Conservation (phyloP, 2,888 invertebrate genomes). For the Lacanobia wlatinum region DNA sequence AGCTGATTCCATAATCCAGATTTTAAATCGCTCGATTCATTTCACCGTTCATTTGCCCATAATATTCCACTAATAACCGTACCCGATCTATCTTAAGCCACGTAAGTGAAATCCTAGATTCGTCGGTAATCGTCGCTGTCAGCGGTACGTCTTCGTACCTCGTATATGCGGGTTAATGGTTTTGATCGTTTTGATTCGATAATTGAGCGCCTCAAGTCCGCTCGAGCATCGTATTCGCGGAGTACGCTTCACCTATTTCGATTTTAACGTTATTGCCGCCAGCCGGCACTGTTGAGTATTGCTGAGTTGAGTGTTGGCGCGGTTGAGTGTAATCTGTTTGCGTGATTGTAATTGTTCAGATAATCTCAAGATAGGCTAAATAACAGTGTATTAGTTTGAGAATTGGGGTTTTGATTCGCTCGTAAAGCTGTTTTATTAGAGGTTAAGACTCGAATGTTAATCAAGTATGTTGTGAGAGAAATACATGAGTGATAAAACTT, state of each 20-base stretch:
- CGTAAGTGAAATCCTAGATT: slow-evolving; percentile 58
- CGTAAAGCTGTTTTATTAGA: slow-evolving; percentile 29
- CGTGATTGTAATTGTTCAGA: slow-evolving; percentile 39
- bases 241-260: slow-evolving; percentile 47
- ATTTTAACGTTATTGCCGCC: slow-evolving; percentile 55
- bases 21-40: neutral
- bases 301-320: slow-evolving; percentile 17
- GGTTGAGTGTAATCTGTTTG: slow-evolving; percentile 35
- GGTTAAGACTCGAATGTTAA: slow-evolving; percentile 20
- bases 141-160: slow-evolving; percentile 47
- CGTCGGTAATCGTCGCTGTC: slow-evolving; percentile 55
- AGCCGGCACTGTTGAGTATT: slow-evolving; percentile 20
- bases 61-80: slow-evolving; percentile 31
- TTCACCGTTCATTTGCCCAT: slow-evolving; percentile 6
- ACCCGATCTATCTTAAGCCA: slow-evolving; percentile 31
- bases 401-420: slow-evolving; percentile 6
- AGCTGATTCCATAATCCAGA: neutral
- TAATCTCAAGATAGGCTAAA: slow-evolving; percentile 27
- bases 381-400: slow-evolving; percentile 32
- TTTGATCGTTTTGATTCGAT: slow-evolving; percentile 65
- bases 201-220: slow-evolving; percentile 62
- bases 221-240: slow-evolving; percentile 46
- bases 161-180: slow-evolving; percentile 54
- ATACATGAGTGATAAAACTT: slow-evolving; percentile 22
- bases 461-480: slow-evolving; percentile 14